Base-by-base conservation (phyloP, 2,888 invertebrate species). In the Amblyjoppa fuscipennis region DNA sequence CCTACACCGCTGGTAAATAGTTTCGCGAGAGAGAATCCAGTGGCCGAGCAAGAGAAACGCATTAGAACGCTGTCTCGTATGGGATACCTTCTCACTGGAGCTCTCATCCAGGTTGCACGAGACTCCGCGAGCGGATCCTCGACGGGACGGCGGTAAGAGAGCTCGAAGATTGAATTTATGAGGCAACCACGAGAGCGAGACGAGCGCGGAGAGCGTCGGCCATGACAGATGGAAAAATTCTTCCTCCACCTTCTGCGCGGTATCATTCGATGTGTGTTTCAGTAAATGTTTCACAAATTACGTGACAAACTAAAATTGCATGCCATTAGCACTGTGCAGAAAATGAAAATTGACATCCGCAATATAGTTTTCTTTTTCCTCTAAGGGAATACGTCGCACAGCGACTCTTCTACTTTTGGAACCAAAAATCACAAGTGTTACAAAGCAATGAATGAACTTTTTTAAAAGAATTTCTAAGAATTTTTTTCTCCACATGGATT, bases 21-120 rank as follows among this genome's bases (percentile, higher is more conserved):
- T 87, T 88, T 82, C 73, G 86, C 85, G 88, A 88, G 86, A 85
- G 80, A 83, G 83, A 89, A 86, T 84, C 73, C 75, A 81, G 80
- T 81, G 86, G 73, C 73, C 76, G 83, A 87, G 89, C 90, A 89
- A 89, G 89, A 90, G 89, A 90, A 89, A 88, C 86, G 90, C 90
- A 90, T 91, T 91, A 90, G 88, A 88, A 78, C 80, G 87, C 84
- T 81, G 81, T 69, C 38, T 56, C 56, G 20, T 53, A 49, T 20
- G 6, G 70, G 70, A 83, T 78, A 81, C 76, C 75, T 53, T 59
- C 78, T 73, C 69, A 7, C 64, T 53, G 64, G 75, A 75, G 75
- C 38, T 68, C 61, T 53, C 74, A 34, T 78, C 77, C 64, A 81
- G 61, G 77, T 76, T 34, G 64, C 66, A 38, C 25, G 45, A 20